Percentiles rank a stretch among this genome's conserved stretches.
These are phyloP conservation scores for Tuta absoluta DNA, from an alignment of 2,888 invertebrate species.

Conservation along the genomic window DNA sequence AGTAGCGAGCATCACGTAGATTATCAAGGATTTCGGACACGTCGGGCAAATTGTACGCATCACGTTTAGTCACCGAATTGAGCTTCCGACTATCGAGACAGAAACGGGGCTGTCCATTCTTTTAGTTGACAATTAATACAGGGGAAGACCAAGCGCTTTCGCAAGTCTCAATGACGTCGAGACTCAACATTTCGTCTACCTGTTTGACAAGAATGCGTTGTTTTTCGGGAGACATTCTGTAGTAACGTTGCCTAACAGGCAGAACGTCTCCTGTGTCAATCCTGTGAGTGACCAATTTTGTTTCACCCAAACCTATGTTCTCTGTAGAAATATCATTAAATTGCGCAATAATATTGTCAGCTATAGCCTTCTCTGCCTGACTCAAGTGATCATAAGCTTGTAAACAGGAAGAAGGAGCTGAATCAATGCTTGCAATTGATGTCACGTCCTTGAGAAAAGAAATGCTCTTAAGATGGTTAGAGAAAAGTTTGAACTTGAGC, in stretches of 20 bases:
- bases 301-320: constrained; percentile 35
- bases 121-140: constrained; percentile 29
- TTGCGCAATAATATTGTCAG: constrained; percentile 30
- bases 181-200: too few species aligned
- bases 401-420: too few species aligned
- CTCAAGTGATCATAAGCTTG: constrained; percentile 7
- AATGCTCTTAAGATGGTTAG: constrained; percentile 19
- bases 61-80: constrained; percentile 3
- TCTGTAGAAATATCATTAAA: constrained; percentile 35
- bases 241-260: constrained; percentile 32
- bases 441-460: neutral
- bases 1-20: too few species aligned
- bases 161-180: too few species aligned
- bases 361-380: constrained; percentile 21
- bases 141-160: constrained; percentile 11
- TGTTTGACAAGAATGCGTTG: too few species aligned
- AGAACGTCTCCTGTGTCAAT: constrained; percentile 37
- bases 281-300: constrained; percentile 32
- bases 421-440: too few species aligned
- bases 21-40: constrained; percentile 33
- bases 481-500: constrained; percentile 31
- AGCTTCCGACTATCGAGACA: constrained; percentile 8
- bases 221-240: constrained; percentile 4
- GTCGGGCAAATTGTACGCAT: constrained; percentile 23
- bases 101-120: constrained; percentile 31